These are phyloP conservation scores for Calyptommatus sinebrachiatus DNA, from an alignment of 2,113 vertebrate species.

Conservation along the genomic window DNA sequence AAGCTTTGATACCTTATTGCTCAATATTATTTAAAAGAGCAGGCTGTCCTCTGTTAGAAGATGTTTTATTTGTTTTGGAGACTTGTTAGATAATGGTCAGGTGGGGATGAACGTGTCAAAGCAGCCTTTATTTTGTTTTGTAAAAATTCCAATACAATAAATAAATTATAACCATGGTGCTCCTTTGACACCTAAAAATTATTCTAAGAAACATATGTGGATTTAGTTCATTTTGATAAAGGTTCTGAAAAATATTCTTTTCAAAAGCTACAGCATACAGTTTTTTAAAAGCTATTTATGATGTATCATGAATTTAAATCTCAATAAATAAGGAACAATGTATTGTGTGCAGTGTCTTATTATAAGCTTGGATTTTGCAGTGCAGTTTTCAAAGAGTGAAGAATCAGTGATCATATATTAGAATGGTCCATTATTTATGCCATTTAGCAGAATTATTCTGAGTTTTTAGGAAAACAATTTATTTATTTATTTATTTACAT, in stretches of 20 bases:
- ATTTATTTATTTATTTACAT: no score
- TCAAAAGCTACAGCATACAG: slow-evolving; percentile 46
- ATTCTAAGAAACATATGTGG: slow-evolving; percentile 33
- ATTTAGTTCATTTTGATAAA: slow-evolving; percentile 52
- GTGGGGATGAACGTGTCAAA: background rate
- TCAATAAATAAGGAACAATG: slow-evolving; percentile 45
- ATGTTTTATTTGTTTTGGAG: no score
- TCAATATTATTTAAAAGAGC: no score
- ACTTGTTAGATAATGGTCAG: no score
- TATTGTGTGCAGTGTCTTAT: slow-evolving; percentile 28
- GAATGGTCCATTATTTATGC: background rate
- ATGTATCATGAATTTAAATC: slow-evolving; percentile 48
- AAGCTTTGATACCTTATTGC: no score
- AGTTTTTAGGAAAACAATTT: background rate
- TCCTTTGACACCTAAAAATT: background rate
- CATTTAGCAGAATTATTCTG: background rate
- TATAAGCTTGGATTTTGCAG: background rate
- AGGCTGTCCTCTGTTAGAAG: no score
- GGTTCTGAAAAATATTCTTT: slow-evolving; percentile 47
- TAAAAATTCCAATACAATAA: slow-evolving; percentile 35
- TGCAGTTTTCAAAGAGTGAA: background rate
- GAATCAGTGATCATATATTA: background rate
- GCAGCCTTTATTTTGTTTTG: slow-evolving; percentile 12
- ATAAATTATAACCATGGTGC: slow-evolving; percentile 17
- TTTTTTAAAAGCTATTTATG: slow-evolving; percentile 59